Evolutionary conservation across 2,113 vertebrate species (phyloP).

Genomic region (Lophochroa leadbeateri): DNA sequence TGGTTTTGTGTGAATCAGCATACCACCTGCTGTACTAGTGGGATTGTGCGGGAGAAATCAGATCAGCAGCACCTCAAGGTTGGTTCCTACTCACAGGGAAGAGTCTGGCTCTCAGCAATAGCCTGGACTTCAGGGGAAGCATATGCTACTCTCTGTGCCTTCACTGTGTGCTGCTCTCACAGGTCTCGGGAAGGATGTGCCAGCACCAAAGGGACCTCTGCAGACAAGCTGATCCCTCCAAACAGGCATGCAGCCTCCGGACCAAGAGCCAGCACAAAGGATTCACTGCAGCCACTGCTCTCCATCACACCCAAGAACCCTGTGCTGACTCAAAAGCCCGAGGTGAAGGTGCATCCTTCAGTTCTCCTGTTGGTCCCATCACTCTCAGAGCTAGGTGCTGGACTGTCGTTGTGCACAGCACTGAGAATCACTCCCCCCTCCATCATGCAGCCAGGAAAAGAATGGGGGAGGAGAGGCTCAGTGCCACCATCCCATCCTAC

Average conservation of each 20-base stretch:
- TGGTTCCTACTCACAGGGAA: background rate
- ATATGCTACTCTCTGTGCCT: fast-evolving
- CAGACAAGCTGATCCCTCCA: background rate
- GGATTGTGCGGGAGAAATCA: background rate
- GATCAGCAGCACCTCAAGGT: fast-evolving
- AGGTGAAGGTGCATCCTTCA: background rate
- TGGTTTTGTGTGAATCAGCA: background rate
- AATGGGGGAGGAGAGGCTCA: background rate
- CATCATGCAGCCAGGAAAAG: background rate
- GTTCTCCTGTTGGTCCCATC: fast-evolving
- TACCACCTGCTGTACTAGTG: fast-evolving
- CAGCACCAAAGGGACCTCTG: background rate
- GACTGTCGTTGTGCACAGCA: background rate
- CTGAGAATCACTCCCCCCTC: fast-evolving
- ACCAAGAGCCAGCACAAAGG: background rate
- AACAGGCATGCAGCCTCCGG: background rate
- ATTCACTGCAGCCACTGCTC: fast-evolving
- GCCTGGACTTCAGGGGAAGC: background rate
- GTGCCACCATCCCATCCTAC: background rate
- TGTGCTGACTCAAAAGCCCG: background rate
- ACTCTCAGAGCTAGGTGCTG: background rate
- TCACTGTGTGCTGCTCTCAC: fast-evolving
- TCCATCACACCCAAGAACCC: fast-evolving
- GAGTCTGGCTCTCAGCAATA: background rate
- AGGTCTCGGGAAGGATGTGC: fast-evolving